Base-by-base conservation (phyloP, 2,113 vertebrate genomes). In the Calidris pugnax region DNA sequence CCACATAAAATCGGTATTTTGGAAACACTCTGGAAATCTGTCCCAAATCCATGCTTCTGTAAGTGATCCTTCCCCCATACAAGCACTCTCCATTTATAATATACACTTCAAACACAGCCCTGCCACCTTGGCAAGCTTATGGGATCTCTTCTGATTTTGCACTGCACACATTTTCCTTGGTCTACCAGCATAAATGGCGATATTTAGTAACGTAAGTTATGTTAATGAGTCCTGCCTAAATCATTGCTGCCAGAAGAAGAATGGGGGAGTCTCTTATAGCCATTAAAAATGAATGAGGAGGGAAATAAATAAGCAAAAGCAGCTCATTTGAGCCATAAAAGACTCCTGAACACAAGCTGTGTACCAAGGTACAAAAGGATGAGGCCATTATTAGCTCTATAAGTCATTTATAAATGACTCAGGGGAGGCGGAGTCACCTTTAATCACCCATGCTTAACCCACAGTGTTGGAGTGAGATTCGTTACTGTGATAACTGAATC, bases 321-420 rank as follows among this genome's bases (percentile, higher is more conserved):
- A 92, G 93, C 92, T 97, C 83, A 24, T 96, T 87, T 87, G 93
- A 77, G 95, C 89, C 53, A 96, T 95, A 96, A 97, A 98, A 95
- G 83, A 81, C 96, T 97, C 59, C 18, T 92, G 97, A 97, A 98
- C 96, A 93, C 98, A 97, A 98, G 97, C 97, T 93, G 85, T 90
- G 95, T 91, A 89, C 68, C 71, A 14, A 67, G 87, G 85, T 86
- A 93, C 91, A 72, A 73, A 93, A 79, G 95, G 93, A 92, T 94
- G 90, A 71, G 92, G 93, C 93, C 60, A 48, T 96, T 95, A 94
- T 98, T 94, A 93, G 94, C 77, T 77, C 87, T 10, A 22, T 96
- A 88, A 82, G 81, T 95, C 96, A 94, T 87, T 84, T 80, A 43
- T 13, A 89, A 84, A 74, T 47, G 88, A 69, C 81, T 86, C 50